phyloP scores from a whole-genome alignment of 2,113 vertebrate genomes.

The Menidia beryllina region DNA sequence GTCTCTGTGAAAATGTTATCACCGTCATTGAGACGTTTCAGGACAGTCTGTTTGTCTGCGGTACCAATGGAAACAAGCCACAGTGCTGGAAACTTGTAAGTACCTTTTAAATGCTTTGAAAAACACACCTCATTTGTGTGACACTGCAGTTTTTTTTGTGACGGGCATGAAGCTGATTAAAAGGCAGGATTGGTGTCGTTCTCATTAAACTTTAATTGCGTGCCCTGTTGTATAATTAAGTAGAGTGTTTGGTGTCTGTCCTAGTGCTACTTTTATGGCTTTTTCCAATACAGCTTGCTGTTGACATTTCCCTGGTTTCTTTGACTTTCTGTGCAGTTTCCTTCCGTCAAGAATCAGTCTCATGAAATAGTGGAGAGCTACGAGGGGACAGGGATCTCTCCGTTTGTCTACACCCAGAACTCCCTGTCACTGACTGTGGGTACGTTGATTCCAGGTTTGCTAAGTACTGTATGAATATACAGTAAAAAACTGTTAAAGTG shows the following conservation, averaged over 20 bases:
- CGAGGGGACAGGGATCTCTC: slow-evolving; percentile 76
- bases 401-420: slow-evolving; percentile 71
- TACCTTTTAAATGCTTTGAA: background rate
- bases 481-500: slow-evolving; percentile 19
- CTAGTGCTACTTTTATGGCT: background rate
- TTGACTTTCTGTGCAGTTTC: slow-evolving; percentile 38
- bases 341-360: slow-evolving; percentile 50
- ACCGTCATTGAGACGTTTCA: slow-evolving; percentile 79
- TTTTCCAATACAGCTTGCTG: background rate
- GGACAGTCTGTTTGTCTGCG: slow-evolving; percentile 75
- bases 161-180: background rate
- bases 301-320: background rate
- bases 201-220: slow-evolving; percentile 32
- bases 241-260: background rate
- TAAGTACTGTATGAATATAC: too few relatives aligned
- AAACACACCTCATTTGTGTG: background rate
- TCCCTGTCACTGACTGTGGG: slow-evolving; percentile 75
- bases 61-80: slow-evolving; percentile 72
- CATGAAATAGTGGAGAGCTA: slow-evolving; percentile 26
- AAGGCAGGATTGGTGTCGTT: background rate
- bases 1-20: slow-evolving; percentile 66
- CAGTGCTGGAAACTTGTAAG: slow-evolving; percentile 79
- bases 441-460: slow-evolving; percentile 42
- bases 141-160: background rate
- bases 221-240: slow-evolving; percentile 1